phyloP scores from a whole-genome alignment of 2,113 vertebrate species.

The Chaetodon trifascialis region DNA sequence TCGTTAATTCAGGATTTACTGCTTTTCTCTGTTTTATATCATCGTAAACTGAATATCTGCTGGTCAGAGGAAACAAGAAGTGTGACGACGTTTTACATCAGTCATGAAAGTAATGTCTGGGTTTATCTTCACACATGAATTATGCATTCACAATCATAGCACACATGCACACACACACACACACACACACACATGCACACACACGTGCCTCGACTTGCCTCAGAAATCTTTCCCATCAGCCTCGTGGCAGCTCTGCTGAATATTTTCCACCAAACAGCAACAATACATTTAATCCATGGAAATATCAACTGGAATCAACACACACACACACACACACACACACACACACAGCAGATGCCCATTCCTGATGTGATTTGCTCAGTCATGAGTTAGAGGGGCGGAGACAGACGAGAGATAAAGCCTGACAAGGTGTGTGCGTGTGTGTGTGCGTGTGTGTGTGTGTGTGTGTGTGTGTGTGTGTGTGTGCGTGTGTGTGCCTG shows the following conservation, averaged over 20 bases:
- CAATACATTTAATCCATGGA: constrained; percentile 31
- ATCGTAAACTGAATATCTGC: too few relatives aligned
- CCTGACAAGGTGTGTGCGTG: background rate
- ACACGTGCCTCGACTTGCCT: background rate
- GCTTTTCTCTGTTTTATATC: too few relatives aligned
- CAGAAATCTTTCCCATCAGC: constrained; percentile 21
- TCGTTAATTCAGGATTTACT: too few relatives aligned
- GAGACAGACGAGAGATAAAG: background rate
- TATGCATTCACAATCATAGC: background rate
- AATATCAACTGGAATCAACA: constrained; percentile 1
- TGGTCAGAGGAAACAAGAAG: too few relatives aligned
- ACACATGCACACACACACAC: background rate
- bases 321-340: constrained; percentile 10
- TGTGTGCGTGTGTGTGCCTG: background rate
- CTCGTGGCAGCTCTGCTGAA: background rate
- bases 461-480: background rate
- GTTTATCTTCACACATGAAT: background rate
- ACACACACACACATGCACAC: background rate
- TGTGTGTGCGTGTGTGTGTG: background rate
- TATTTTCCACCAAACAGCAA: constrained; percentile 37
- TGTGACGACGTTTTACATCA: too few relatives aligned
- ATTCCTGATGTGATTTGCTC: background rate
- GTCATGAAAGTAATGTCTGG: too few relatives aligned
- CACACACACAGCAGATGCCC: background rate
- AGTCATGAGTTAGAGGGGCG: background rate